Evolutionary conservation across 1,140 invertebrate genomes (phyloP).

Genomic region (Eupristina koningsbergeri): DNA sequence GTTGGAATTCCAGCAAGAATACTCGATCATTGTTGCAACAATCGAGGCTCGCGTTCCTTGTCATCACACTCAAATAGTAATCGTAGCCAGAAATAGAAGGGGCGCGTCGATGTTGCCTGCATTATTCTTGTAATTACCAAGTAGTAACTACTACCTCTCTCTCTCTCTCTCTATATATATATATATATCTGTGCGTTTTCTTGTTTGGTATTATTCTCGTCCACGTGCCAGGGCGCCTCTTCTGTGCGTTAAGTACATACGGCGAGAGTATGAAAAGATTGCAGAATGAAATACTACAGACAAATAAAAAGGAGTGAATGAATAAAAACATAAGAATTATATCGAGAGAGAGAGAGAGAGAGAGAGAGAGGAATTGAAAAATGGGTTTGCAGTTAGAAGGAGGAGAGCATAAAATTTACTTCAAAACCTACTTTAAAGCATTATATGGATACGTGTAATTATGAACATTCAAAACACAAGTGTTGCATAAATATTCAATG

Average conservation of each 20-base stretch:
- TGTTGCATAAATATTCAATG: too few species aligned
- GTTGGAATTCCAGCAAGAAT: not conserved
- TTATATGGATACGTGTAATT: too few species aligned
- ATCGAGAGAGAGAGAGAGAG: not conserved
- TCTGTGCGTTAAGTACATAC: not conserved
- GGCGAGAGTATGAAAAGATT: constrained; percentile 5
- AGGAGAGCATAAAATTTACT: not conserved
- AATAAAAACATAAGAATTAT: constrained; percentile 5
- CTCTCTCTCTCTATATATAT: not conserved
- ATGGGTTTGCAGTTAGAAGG: not conserved
- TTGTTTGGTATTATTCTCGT: constrained; percentile 34
- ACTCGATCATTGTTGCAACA: constrained; percentile 33
- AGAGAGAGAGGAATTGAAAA: not conserved
- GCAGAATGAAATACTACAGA: not conserved
- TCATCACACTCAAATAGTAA: constrained; percentile 27
- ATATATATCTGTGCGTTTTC: not conserved
- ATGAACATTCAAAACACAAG: too few species aligned
- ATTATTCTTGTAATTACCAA: constrained; percentile 41
- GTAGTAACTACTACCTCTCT: not conserved
- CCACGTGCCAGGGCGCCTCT: constrained; percentile 18
- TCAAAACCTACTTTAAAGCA: not conserved
- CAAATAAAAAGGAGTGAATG: not conserved
- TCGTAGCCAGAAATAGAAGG: not conserved
- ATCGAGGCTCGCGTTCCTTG: not conserved
- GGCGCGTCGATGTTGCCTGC: not conserved